Base-by-base conservation (phyloP, 2,797 vertebrate species). In the Coendou prehensilis region DNA sequence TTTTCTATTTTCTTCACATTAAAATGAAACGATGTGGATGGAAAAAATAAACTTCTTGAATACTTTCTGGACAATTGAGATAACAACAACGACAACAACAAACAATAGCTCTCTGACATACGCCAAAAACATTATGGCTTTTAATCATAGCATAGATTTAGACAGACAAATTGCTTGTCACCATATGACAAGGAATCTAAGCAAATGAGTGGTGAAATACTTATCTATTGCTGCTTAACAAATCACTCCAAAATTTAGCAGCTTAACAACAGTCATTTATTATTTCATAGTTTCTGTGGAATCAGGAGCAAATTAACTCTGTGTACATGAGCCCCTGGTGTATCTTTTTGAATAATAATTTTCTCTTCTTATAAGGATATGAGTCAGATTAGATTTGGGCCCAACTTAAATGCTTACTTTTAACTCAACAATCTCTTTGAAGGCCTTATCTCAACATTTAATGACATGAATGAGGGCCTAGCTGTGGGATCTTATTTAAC, bases 91-190 rank as follows among this genome's bases (percentile, higher is more conserved):
- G 52, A 71, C 15, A 20, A 17, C 23, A 71, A 28, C 73, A 76
- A 50, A 82, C 20, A 80, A 56, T 81, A 20, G 83, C 26, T 76
- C 64, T 90, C 56, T 78, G 80, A 63, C 37, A 76, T 85, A 33
- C 61, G 28, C 37, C 69, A 37, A 82, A 89, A 88, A 37, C 33
- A 88, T 90, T 47, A 47, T 54, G 50, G 47, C n/a, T 56, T 89
- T 69, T 85, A 89, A 89, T 97, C 23, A 71, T 20, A 80, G 54
- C 15, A 69, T 9, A 3, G 37, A 89, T 41, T 92, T 84, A 89
- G 84, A 89, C 86, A 89, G 67, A 54, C 61, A 73, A 59, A 76
- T 81, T 9, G 9, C 28, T 92, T 85, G 30, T 75, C 45, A 75
- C 45, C 17, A 5, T 63, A 33, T 71, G 9, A 81, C 30, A 80